Base-by-base conservation (phyloP, 2,797 vertebrate species). In the Hapalemur alaotrensis region DNA sequence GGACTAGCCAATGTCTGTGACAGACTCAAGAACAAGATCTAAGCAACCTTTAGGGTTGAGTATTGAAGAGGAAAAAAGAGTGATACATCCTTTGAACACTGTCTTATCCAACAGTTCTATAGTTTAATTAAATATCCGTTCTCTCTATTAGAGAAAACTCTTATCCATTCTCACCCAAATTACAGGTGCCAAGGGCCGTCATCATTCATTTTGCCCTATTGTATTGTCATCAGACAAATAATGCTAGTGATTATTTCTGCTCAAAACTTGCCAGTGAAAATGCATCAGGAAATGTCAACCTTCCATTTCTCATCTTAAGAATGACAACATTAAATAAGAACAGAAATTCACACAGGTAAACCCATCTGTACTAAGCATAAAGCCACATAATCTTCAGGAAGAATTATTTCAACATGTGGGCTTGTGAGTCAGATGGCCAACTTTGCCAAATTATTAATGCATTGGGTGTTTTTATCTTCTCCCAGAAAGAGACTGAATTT, bases 291-390 rank as follows among this genome's bases (percentile, higher is more conserved):
- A 97, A 96, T 92, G 95, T 89, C 96, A 97, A 14, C 86, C 93
- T 82, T 94, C 83, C 91, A 87, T 86, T 94, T 96, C 86, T 97
- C 96, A 91, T 92, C 83, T 93, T 89, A 87, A 95, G 91, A 54
- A 91, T 0, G 32, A 91, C 67, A 69, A 46, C 73, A 35, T 91
- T 96, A 97, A 97, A 82, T 89, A 91, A 95, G 89, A 93, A 88
- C 89, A 10, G 80, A 95, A 95, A 96, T 91, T 90, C 91, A 93
- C 91, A 72, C 65, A 90, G 91, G 94, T 95, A 93, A 97, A 70
- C 89, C 89, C 70, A 69, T 95, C 85, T 93, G 78, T 85, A 83
- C 91, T 79, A 57, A 84, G 6, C 94, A 61, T 38, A 82, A 96
- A 93, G 59, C 52, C 95, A 73, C 57, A 32, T 7, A 2, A 7